phyloP scores from a whole-genome alignment of 1,140 invertebrate species.

The Gryllus bimaculatus region DNA sequence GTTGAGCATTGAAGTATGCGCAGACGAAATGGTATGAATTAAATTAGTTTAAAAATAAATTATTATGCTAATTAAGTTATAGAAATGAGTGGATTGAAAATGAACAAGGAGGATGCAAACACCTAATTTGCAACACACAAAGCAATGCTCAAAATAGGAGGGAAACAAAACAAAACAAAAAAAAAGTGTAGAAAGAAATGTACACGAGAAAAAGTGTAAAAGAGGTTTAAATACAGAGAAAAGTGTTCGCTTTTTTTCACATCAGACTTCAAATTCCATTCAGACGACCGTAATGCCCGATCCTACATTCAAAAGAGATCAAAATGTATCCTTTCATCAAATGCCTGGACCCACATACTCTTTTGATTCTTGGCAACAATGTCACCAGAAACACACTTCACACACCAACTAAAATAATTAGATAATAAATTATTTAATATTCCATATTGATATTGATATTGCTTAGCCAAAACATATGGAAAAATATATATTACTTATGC shows the following conservation, averaged over 20 bases:
- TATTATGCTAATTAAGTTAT: not conserved
- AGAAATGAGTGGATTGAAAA: slow-evolving; percentile 1
- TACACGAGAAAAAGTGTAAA: not conserved
- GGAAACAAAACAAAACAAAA: not conserved
- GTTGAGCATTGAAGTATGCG: not conserved
- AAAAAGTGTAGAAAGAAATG: not conserved
- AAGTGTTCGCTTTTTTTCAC: not conserved
- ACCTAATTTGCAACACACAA: not conserved
- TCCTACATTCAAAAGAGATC: not conserved
- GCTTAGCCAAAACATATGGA: not conserved
- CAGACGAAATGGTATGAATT: not conserved
- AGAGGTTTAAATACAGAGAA: not conserved
- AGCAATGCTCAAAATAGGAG: not conserved
- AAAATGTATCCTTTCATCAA: not conserved
- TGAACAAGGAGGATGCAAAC: not conserved
- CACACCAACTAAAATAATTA: not conserved
- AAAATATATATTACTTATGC: not conserved
- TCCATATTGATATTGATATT: not conserved
- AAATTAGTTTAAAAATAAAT: slow-evolving; percentile 6
- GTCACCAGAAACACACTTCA: not conserved
- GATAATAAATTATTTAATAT: not conserved
- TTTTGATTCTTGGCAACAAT: not conserved
- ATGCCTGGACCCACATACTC: not conserved
- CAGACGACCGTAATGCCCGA: not conserved
- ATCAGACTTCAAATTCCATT: not conserved